Base-by-base conservation (phyloP, 2,113 vertebrate genomes). In the Mola mola region DNA sequence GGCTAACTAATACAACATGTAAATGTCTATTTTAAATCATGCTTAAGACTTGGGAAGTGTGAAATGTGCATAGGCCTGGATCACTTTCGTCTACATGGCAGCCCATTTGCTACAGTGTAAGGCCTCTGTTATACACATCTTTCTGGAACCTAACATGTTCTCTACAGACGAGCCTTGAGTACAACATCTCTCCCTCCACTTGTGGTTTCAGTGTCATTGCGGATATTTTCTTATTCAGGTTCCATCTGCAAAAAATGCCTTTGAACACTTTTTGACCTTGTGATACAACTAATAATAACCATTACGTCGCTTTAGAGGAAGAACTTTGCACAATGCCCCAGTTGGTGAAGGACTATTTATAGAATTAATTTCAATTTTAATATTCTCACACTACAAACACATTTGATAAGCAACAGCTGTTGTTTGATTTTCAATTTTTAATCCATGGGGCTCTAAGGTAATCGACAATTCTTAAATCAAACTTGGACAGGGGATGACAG, bases 1-100 rank as follows among this genome's bases (percentile, higher is more conserved):
- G 59, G 79, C 77, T 86, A 83, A 80, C 36, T 74, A 79, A 79
- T 81, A 73, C 37, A 71, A 76, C 53, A 78, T 78, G 68, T 81
- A 70, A 66, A 85, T 84, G 67, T 82, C 71, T 86, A 87, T 84
- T 90, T 88, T 89, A 81, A 86, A 87, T 78, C 85, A 84, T 90
- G 91, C 90, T 91, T 90, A 81, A 86, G 67, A 83, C 81, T 61
- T 77, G 81, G 70, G 64, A 78, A 46, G 75, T 81, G 69, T 53
- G 37, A 62, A 59, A 76, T 58, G 63, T 89, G 83, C 71, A 71
- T 15, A 37, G 55, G 67, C 67, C 78, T 89, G 87, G 88, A 86
- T 88, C 66, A 13, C 61, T 55, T 46, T 81, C 70, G 73, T 64
- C 63, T 65, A 48, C 42, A 52, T 8, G 52, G 25, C 60, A 74